Percentiles rank a stretch among this genome's conserved stretches.
Evolutionary conservation across 2,888 invertebrate species (phyloP).

Genomic region (Pterobdella sp.): DNA sequence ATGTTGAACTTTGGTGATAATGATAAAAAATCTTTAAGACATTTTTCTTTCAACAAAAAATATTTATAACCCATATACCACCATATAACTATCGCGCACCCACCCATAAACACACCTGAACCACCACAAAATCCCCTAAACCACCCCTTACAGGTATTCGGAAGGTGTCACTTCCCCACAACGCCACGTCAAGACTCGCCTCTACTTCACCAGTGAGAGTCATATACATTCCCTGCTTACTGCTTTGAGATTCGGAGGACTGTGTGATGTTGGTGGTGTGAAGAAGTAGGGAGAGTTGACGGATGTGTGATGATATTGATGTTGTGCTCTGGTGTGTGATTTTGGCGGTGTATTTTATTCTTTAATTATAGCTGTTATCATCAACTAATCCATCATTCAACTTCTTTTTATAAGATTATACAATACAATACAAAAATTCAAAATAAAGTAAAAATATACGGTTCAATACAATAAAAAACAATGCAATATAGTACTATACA

Average conservation of each 20-base stretch:
- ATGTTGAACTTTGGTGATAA: too few relatives aligned
- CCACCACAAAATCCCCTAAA: neutral
- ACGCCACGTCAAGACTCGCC: slow-evolving; percentile 89
- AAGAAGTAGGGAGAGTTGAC: neutral
- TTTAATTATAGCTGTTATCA: neutral
- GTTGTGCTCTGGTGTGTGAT: neutral
- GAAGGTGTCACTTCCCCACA: slow-evolving; percentile 97
- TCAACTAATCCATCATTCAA: too few relatives aligned
- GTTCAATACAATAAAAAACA: neutral
- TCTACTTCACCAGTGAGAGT: slow-evolving; percentile 98
- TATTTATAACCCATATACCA: too few relatives aligned
- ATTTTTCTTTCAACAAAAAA: too few relatives aligned
- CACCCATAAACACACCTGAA: neutral
- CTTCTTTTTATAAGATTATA: too few relatives aligned
- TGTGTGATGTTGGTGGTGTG: slow-evolving; percentile 33
- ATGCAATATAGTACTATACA: neutral
- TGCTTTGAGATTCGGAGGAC: slow-evolving; percentile 80
- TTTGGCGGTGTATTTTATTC: neutral
- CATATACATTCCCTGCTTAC: slow-evolving; percentile 96
- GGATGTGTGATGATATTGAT: neutral
- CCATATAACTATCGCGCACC: too few relatives aligned
- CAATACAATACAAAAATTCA: too few relatives aligned
- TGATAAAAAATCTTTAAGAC: too few relatives aligned
- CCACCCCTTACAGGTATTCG: slow-evolving; percentile 64
- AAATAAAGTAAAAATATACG: neutral